phyloP scores from a whole-genome alignment of 2,113 vertebrate species.

The Morphnarchus princeps region DNA sequence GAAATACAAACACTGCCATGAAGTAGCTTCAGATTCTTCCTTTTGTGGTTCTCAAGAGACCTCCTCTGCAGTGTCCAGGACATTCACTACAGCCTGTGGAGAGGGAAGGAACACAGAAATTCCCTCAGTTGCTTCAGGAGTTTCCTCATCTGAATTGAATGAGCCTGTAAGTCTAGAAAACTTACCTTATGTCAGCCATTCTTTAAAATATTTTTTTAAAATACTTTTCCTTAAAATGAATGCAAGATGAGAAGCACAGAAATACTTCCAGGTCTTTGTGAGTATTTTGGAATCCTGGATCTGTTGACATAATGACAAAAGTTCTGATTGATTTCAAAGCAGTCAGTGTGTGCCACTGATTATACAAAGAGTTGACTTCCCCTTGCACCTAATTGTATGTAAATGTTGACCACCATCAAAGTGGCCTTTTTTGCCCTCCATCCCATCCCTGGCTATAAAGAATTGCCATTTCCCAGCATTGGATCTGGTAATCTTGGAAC shows the following conservation, averaged over 20 bases:
- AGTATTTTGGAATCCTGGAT: neutral
- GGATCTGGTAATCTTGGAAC: neutral
- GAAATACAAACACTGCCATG: conserved; percentile 12
- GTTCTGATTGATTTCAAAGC: neutral
- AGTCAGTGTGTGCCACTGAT: neutral
- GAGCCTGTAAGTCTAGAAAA: conserved; percentile 50
- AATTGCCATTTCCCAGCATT: neutral
- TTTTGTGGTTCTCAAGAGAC: conserved; percentile 10
- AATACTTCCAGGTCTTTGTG: neutral
- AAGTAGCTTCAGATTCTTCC: conserved; percentile 14
- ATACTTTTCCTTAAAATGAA: neutral
- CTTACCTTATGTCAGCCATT: neutral
- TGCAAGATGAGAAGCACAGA: neutral
- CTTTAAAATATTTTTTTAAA: neutral
- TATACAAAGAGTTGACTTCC: neutral
- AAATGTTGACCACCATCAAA: neutral
- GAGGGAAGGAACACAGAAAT: conserved; percentile 16
- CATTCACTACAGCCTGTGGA: conserved; percentile 34
- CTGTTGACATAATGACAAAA: neutral
- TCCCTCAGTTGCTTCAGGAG: neutral
- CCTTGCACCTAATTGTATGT: neutral
- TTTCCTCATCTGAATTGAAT: neutral
- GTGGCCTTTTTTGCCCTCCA: neutral
- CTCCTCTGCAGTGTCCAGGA: neutral
- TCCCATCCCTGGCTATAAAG: neutral